Evolutionary conservation across 1,140 invertebrate genomes (phyloP).

Genomic region (Saxidomus purpurata): DNA sequence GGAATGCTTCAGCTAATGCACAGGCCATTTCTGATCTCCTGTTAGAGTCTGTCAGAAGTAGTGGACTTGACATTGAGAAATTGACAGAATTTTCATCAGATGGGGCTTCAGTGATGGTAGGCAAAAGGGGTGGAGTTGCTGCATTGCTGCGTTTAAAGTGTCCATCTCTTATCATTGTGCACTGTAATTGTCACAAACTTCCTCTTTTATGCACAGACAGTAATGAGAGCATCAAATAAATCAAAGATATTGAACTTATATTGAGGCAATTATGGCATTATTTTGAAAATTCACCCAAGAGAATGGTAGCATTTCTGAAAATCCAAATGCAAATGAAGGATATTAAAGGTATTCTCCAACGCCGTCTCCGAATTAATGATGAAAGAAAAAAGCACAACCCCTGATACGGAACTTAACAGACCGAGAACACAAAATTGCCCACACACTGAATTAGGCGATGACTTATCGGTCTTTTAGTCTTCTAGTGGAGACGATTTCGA

Average conservation of each 20-base stretch:
- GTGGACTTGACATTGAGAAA: no score
- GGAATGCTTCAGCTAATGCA: background rate
- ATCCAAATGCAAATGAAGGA: no score
- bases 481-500: no score
- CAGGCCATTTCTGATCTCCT: background rate
- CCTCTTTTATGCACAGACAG: conserved; percentile 41
- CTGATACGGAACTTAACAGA: no score
- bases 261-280: conserved; percentile 55
- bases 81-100: conserved; percentile 46
- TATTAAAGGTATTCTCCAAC: no score
- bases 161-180: conserved; percentile 1
- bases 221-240: no score
- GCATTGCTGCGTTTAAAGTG: no score
- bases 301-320: conserved; percentile 45
- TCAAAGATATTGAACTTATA: conserved; percentile 48
- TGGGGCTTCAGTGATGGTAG: conserved; percentile 62
- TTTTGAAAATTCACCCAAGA: conserved; percentile 53
- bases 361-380: no score
- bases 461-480: no score
- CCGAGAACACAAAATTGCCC: no score
- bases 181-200: conserved; percentile 47
- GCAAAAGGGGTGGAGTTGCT: conserved; percentile 28
- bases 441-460: no score
- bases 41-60: background rate
- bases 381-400: no score